Conservation (phyloP, 2,888 invertebrate genomes). For the Oeneis ivallda region DNA sequence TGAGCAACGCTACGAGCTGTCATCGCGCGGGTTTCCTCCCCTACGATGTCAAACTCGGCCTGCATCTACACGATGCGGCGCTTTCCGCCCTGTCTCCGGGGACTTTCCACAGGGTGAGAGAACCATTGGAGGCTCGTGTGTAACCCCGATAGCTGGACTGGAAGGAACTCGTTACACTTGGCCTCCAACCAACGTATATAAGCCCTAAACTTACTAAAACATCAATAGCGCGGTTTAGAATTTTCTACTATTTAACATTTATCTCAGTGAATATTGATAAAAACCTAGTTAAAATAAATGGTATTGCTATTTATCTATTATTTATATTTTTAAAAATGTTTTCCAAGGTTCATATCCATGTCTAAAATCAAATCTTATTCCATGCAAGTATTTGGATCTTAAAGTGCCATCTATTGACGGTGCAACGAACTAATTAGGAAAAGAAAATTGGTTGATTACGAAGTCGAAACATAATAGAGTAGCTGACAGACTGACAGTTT, state of each 20-base stretch:
- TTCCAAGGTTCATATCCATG: neutral
- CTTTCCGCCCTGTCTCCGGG: conserved; percentile 80
- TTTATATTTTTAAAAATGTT: neutral
- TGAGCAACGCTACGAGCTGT: conserved; percentile 72
- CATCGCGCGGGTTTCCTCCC: conserved; percentile 65
- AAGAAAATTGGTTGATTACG: neutral
- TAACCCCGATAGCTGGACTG: conserved; percentile 77
- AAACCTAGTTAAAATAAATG: neutral
- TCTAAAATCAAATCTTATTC: neutral
- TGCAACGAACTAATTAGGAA: neutral
- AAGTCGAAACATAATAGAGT: neutral
- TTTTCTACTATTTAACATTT: neutral
- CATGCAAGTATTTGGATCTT: neutral
- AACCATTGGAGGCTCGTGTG: conserved; percentile 62
- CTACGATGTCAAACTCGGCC: conserved; percentile 62
- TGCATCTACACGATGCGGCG: conserved; percentile 64
- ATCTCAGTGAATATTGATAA: neutral
- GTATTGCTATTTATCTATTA: neutral
- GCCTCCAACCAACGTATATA: conserved; percentile 33
- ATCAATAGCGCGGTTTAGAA: conserved; percentile 56
- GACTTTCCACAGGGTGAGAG: conserved; percentile 79
- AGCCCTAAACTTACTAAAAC: conserved; percentile 42
- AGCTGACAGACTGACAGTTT: too few species aligned
- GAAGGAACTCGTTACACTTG: conserved; percentile 53
- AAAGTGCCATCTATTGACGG: conserved; percentile 55